Base-by-base conservation (phyloP, 1,140 invertebrate genomes). In the Sitobion miscanthi region DNA sequence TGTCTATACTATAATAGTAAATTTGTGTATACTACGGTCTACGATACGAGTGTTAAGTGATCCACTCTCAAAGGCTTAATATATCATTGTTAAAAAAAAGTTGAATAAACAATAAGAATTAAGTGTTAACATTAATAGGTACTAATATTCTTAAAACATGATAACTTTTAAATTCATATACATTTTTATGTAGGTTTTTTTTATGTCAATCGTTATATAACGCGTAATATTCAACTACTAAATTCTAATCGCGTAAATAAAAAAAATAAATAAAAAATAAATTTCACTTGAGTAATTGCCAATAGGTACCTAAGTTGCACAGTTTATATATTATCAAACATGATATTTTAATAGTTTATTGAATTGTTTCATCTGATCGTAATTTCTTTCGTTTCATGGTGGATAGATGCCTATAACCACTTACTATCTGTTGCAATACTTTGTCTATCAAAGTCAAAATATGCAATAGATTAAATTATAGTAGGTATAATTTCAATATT, bases 161-260 rank as follows among this genome's bases (percentile, higher is more conserved):
- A 42, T 11, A 42, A 85, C 7, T 42, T 85, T 42, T 42, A 45
- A 85, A 45, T 86, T 7, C 38, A 86, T 30, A n/a, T 38, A 38
- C 8, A 35, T 82, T 3, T 35, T 21, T 86, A 9, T 47, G 42
- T 42, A 21, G 54, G 54, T 57, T 30, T n/a, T 30, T n/a, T 52
- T 47, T 47, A 17, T 38, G 35, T 38, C n/a, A 38, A 83, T 82
- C 5, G n/a, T 87, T n/a, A 47, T n/a, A 87, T 49, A 87, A 20
- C 30, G 23, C 11, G 23, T 8, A 87, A 49, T 87, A 87, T 20
- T 47, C 11, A n/a, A 49, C 17, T 87, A 47, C 6, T 25, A 87
- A 87, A 87, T 87, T 49, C 30, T 87, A 87, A 11, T 87, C 47
- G 14, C 86, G 47, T 87, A 87, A 87, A 87, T 87, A 30, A 77